Evolutionary conservation across 2,888 invertebrate genomes (phyloP).

Genomic region (Zaprionus lineosus): DNA sequence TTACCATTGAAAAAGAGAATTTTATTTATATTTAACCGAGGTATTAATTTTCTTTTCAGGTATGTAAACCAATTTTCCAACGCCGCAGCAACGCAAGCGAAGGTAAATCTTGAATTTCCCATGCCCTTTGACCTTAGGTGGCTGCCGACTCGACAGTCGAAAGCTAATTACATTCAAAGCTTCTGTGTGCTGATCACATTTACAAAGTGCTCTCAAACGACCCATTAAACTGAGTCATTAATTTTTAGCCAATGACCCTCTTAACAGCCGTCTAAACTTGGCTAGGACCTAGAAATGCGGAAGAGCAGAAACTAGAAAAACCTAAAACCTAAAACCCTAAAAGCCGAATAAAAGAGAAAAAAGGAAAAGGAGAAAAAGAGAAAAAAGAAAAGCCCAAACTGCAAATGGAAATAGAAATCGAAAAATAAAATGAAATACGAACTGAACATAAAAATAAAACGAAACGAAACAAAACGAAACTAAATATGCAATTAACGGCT

Average conservation of each 20-base stretch:
- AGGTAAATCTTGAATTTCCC: slow-evolving; percentile 51
- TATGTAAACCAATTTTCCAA: slow-evolving; percentile 25
- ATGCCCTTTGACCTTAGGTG: slow-evolving; percentile 41
- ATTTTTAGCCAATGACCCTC: slow-evolving; percentile 67
- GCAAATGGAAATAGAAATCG: no score
- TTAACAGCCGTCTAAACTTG: slow-evolving; percentile 45
- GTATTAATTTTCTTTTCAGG: slow-evolving; percentile 45
- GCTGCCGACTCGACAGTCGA: neutral
- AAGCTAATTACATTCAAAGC: slow-evolving; percentile 42
- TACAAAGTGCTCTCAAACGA: slow-evolving; percentile 67
- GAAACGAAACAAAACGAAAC: slow-evolving; percentile 59
- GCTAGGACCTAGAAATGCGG: no score
- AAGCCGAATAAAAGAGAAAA: slow-evolving; percentile 44
- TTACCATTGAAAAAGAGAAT: neutral
- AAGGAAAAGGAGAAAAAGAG: slow-evolving; percentile 25
- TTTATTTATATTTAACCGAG: neutral
- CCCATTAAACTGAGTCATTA: slow-evolving; percentile 72
- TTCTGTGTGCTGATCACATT: slow-evolving; percentile 45
- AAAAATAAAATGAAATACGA: no score
- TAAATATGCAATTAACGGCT: slow-evolving; percentile 68
- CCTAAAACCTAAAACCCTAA: slow-evolving; percentile 9
- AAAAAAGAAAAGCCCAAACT: no score
- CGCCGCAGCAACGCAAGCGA: slow-evolving; percentile 2
- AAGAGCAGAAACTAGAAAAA: slow-evolving; percentile 16
- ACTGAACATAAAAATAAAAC: no score